Evolutionary conservation across 2,888 invertebrate genomes (phyloP).

Genomic region (Volucella zonaria): DNA sequence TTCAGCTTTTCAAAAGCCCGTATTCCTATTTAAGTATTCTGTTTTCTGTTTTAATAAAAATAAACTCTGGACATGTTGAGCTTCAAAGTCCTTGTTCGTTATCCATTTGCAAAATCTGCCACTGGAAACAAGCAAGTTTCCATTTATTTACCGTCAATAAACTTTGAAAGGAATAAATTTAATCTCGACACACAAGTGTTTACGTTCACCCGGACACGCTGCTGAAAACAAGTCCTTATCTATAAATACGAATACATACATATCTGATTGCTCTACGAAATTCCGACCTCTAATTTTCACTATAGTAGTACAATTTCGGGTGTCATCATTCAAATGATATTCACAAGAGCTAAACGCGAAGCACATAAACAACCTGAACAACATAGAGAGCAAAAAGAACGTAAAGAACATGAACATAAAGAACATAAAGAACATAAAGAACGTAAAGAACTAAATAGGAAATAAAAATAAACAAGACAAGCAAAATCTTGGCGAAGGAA

Average conservation of each 20-base stretch:
- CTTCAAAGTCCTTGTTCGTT: conserved; percentile 1
- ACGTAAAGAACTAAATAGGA: conserved; percentile 19
- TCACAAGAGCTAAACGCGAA: conserved; percentile 12
- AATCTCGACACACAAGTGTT: conserved; percentile 15
- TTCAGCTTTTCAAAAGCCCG: too few species aligned
- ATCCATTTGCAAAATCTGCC: conserved; percentile 22
- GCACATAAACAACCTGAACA: background rate
- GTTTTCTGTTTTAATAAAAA: background rate
- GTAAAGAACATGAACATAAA: too few species aligned
- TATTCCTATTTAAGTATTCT: too few species aligned
- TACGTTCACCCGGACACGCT: conserved; percentile 19
- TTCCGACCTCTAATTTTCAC: conserved; percentile 30
- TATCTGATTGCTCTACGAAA: background rate
- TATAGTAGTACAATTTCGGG: conserved; percentile 25
- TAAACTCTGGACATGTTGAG: conserved; percentile 1
- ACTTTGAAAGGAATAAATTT: conserved; percentile 45
- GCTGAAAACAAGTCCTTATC: conserved; percentile 27
- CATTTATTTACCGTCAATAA: conserved; percentile 45
- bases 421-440: too few species aligned
- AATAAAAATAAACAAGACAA: background rate
- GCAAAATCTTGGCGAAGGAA: background rate
- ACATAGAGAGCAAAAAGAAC: too few species aligned
- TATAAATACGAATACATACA: conserved; percentile 19
- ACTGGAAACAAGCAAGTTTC: conserved; percentile 10
- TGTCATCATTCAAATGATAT: conserved; percentile 42